Evolutionary conservation across 2,888 invertebrate species (phyloP), one percentile per base, ranked within the genome.

Genomic region (Agrilus mali): DNA sequence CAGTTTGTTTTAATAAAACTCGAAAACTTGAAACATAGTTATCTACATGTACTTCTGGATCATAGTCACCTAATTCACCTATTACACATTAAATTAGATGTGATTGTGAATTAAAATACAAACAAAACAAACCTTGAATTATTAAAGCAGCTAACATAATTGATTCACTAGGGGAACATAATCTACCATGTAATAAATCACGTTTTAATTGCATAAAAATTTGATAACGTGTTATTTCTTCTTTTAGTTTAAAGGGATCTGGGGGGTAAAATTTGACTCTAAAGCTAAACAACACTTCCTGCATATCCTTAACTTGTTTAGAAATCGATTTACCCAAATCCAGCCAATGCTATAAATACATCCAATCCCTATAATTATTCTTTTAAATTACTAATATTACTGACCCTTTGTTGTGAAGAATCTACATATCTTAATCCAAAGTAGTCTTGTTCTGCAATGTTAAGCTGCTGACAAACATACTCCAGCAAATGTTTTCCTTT

Each of bases 261-360:
- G 89, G 88, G 13, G 97, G 96, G 67, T 97, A 97, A 69, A 93
- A 97, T 72, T 96, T 96, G 50, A 96, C 90, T 50, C 96, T 86
- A 68, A 97, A 92, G 69, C 93, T 94, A 65, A 97, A 88, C 47
- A 94, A 70, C 60, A 92, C 85, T 47, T 92, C 89, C 56, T 88
- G 85, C 59, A 93, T 79, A 69, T 93, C 94, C 83, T 88, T 90
- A 32, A 92, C 85, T 78, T 93, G 92, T 66, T 92, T 93, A 54
- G 85, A 70, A 64, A 92, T 84, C 53, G 87, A 80, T 71, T 92
- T 90, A 47, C 86, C 86, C 66, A 89, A 73, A 70, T 94, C 93
- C 60, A 94, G 69, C 94, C 94, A 94, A 70, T 92, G 92, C 93
- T 93, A 72, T 58, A 79, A 80, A 61, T 53, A 40, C 22, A 10